Percentiles rank a stretch among this genome's conserved stretches.
These are phyloP conservation scores for Cantharis lateralis DNA, from an alignment of 2,888 invertebrate genomes.

Conservation along the genomic window DNA sequence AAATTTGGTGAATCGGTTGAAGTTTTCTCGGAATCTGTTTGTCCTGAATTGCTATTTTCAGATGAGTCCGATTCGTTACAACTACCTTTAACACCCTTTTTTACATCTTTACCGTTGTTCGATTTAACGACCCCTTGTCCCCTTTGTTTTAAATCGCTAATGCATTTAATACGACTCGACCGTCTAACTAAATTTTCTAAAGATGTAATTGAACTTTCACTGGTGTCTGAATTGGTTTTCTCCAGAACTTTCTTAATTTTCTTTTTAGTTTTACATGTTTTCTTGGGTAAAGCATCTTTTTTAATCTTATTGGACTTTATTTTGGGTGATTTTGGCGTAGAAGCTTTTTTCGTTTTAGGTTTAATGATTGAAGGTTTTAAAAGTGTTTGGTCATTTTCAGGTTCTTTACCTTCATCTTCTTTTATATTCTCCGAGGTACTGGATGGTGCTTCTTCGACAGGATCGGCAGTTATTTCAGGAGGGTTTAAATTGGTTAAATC, in stretches of 20 bases:
- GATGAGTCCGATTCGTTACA: conserved; percentile 57
- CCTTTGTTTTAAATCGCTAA: conserved; percentile 67
- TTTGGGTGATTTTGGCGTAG: neutral
- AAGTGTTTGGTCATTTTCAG: neutral
- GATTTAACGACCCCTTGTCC: conserved; percentile 23
- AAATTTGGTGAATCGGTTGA: conserved; percentile 52
- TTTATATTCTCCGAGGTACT: conserved; percentile 15
- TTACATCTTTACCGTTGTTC: conserved; percentile 59
- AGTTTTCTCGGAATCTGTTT: conserved; percentile 46
- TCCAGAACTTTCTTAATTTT: conserved; percentile 4
- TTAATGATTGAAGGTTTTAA: conserved; percentile 27
- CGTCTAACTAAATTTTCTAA: conserved; percentile 61
- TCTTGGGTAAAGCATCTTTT: conserved; percentile 21
- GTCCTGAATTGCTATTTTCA: conserved; percentile 61
- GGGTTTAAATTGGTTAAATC: neutral
- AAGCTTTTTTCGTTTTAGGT: neutral
- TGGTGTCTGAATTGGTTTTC: conserved; percentile 14
- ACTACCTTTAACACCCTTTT: conserved; percentile 45
- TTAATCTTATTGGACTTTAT: conserved; percentile 40
- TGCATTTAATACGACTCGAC: conserved; percentile 77
- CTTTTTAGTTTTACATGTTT: conserved; percentile 49
- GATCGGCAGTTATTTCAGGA: neutral
- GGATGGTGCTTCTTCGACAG: neutral
- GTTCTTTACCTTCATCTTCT: conserved; percentile 14
- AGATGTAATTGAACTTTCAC: conserved; percentile 7